Conservation (phyloP, 2,113 vertebrate genomes). For the Cinclus cinclus region DNA sequence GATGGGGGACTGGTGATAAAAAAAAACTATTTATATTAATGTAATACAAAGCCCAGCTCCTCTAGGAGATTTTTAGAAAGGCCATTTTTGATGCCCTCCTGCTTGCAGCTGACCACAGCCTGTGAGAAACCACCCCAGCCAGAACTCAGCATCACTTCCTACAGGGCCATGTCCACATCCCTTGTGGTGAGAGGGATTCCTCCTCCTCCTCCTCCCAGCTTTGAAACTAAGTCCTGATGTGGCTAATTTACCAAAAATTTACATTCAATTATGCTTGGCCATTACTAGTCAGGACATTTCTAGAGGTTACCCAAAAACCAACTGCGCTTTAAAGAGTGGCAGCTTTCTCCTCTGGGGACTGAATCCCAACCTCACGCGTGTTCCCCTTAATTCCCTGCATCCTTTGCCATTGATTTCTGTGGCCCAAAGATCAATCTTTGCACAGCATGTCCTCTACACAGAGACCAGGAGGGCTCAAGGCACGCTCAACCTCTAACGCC, state of each 20-base stretch:
- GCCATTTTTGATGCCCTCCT: neutral
- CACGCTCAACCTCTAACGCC: neutral
- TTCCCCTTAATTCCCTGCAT: slow-evolving; percentile 16
- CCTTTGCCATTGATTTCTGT: slow-evolving; percentile 22
- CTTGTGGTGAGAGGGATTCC: neutral
- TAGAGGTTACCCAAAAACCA: slow-evolving; percentile 22
- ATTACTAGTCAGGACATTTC: neutral
- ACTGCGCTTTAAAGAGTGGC: neutral
- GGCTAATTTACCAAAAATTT: neutral
- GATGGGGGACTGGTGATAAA: neutral
- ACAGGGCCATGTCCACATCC: neutral
- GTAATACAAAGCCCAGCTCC: neutral
- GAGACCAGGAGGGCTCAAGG: neutral
- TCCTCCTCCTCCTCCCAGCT: neutral
- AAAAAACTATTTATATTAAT: neutral
- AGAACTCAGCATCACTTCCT: neutral
- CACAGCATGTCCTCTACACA: neutral
- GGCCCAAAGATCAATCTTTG: slow-evolving; percentile 4
- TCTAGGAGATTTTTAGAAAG: neutral
- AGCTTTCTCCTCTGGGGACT: neutral
- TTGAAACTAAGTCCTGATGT: neutral
- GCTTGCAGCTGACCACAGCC: neutral
- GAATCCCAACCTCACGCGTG: neutral
- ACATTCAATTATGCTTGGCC: neutral
- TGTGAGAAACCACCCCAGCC: neutral